phyloP scores from a whole-genome alignment of 1,140 invertebrate species.

The Sycobia sp. region DNA sequence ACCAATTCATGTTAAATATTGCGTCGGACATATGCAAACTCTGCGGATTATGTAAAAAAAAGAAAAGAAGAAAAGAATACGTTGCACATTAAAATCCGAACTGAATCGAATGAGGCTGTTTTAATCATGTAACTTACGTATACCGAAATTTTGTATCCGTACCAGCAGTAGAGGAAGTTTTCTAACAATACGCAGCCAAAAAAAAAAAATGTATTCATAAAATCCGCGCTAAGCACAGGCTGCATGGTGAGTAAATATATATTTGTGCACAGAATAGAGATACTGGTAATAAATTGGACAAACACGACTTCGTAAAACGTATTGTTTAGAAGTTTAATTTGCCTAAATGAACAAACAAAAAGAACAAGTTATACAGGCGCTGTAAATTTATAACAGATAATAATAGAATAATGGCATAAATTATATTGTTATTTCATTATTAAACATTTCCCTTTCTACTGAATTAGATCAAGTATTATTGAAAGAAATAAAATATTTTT shows the following conservation, averaged over 20 bases:
- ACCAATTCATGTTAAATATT: constrained; percentile 47
- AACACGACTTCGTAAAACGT: constrained; percentile 33
- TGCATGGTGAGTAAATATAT: constrained; percentile 35
- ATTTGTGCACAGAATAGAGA: constrained; percentile 35
- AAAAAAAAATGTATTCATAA: constrained; percentile 19
- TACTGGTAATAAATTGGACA: constrained; percentile 39
- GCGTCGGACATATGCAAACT: constrained; percentile 36
- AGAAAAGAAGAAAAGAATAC: not conserved
- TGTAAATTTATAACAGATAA: too few species aligned
- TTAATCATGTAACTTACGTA: constrained; percentile 32
- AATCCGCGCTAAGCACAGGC: constrained; percentile 6
- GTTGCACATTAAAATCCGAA: not conserved
- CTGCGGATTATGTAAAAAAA: constrained; percentile 24
- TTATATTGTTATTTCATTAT: too few species aligned
- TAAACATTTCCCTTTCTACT: too few species aligned
- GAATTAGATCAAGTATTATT: too few species aligned
- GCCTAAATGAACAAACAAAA: constrained; percentile 30
- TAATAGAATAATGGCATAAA: too few species aligned
- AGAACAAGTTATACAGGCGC: not conserved
- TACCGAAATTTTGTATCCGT: constrained; percentile 36
- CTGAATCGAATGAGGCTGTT: too few species aligned
- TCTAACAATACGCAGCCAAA: constrained; percentile 37
- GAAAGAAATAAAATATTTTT: too few species aligned
- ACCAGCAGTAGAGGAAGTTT: constrained; percentile 43
- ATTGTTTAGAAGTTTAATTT: constrained; percentile 32